Evolutionary conservation across 2,888 invertebrate species (phyloP).

Genomic region (Chrysolina americana): DNA sequence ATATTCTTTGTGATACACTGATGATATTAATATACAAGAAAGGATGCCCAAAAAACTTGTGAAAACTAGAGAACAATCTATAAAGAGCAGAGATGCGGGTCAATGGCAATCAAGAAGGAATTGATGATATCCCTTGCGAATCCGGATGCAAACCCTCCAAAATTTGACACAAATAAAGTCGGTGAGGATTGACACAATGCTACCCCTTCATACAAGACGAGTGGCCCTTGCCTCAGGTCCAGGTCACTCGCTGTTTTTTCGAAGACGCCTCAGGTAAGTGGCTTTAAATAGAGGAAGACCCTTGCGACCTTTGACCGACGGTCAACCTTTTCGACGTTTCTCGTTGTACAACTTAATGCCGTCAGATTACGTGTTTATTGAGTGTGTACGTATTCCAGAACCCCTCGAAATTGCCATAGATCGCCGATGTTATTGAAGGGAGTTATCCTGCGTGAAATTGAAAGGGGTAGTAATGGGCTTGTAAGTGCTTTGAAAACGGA

Average conservation of each 20-base stretch:
- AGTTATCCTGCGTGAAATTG: slow-evolving; percentile 42
- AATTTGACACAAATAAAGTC: not conserved
- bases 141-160: not conserved
- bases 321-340: slow-evolving; percentile 36
- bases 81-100: too few species aligned
- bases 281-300: slow-evolving; percentile 33
- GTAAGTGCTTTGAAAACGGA: slow-evolving; percentile 38
- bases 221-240: not conserved
- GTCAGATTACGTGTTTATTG: slow-evolving; percentile 48
- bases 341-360: slow-evolving; percentile 23
- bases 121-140: too few species aligned
- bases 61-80: too few species aligned
- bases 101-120: too few species aligned
- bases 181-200: not conserved
- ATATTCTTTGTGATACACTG: too few species aligned
- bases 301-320: slow-evolving; percentile 44
- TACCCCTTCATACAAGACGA: not conserved
- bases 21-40: too few species aligned
- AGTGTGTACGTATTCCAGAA: slow-evolving; percentile 34
- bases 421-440: slow-evolving; percentile 9
- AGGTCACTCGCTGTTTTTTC: slow-evolving; percentile 26
- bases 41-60: too few species aligned
- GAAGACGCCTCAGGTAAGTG: slow-evolving; percentile 35
- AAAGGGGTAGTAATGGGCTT: slow-evolving; percentile 40
- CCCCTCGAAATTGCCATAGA: slow-evolving; percentile 20